Conservation (phyloP, 2,888 invertebrate species). For the Mimumesa dahlbomi region DNA sequence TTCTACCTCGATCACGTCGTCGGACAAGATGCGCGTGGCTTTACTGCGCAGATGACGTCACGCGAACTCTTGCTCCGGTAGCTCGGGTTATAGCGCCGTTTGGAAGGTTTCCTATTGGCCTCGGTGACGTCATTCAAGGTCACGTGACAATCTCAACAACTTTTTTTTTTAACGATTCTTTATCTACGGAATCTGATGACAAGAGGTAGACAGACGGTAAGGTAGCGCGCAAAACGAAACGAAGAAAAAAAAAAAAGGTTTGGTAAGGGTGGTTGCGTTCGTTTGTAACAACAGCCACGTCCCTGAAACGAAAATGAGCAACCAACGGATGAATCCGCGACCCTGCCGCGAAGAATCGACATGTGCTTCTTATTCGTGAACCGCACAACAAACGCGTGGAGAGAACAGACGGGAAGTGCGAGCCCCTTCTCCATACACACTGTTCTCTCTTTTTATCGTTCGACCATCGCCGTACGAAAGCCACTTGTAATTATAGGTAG, state of each 20-base stretch:
- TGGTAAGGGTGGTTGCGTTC: background rate
- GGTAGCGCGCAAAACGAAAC: background rate
- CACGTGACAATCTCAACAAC: conserved; percentile 49
- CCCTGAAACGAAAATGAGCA: too few relatives aligned
- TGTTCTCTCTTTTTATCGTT: conserved; percentile 13
- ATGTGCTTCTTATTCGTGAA: conserved; percentile 55
- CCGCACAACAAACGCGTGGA: conserved; percentile 32
- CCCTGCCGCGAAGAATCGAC: conserved; percentile 43
- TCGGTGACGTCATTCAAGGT: conserved; percentile 65
- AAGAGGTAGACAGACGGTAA: background rate
- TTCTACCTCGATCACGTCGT: conserved; percentile 51
- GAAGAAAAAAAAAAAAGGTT: background rate
- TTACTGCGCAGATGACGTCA: conserved; percentile 63
- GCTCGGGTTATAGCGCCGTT: conserved; percentile 57
- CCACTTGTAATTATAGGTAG: conserved; percentile 24
- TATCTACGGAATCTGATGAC: conserved; percentile 17
- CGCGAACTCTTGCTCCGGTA: conserved; percentile 58
- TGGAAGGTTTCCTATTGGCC: conserved; percentile 62
- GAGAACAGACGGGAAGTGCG: conserved; percentile 53
- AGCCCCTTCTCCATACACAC: conserved; percentile 16
- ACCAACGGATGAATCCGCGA: conserved; percentile 27
- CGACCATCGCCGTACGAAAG: background rate
- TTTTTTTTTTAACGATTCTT: conserved; percentile 34
- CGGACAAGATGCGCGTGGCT: conserved; percentile 48
- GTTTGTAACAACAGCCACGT: background rate